A percentile compares a stretch with the other conserved stretches of the same genome.
Conservation (phyloP, 1,140 invertebrate genomes). For the Holotrichia oblita region DNA sequence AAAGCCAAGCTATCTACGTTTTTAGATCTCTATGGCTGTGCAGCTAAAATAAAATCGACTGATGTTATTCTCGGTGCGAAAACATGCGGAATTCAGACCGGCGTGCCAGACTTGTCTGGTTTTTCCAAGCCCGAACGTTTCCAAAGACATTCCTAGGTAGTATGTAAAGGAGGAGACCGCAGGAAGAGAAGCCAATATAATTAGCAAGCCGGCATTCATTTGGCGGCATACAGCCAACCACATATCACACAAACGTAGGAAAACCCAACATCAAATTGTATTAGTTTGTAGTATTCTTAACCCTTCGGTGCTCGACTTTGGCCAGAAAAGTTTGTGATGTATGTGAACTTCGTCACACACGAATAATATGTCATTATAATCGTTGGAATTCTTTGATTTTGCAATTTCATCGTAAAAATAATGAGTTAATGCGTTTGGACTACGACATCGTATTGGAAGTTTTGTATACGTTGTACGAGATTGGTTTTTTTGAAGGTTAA, state of each 20-base stretch:
- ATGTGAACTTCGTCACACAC: neutral
- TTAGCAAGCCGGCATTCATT: constrained; percentile 3
- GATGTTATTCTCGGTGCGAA: constrained; percentile 44
- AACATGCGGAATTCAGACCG: constrained; percentile 53
- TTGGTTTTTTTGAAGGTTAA: constrained; percentile 28
- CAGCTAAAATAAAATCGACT: constrained; percentile 30
- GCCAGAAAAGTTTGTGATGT: neutral
- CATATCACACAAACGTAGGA: constrained; percentile 37
- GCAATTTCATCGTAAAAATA: constrained; percentile 9
- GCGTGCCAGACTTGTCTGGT: constrained; percentile 50
- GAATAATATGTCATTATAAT: neutral
- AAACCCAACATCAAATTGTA: constrained; percentile 42
- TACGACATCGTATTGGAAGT: neutral
- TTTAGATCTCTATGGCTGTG: constrained; percentile 29
- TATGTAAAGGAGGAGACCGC: constrained; percentile 2
- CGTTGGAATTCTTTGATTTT: neutral
- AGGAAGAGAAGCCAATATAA: constrained; percentile 16
- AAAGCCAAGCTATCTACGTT: constrained; percentile 12
- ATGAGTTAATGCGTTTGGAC: neutral
- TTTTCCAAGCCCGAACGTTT: constrained; percentile 49
- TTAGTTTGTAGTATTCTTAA: neutral
- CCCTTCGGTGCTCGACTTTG: neutral
- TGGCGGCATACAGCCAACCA: neutral
- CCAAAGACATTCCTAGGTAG: constrained; percentile 43
- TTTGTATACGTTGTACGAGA: neutral